Conservation (phyloP, 1,140 invertebrate species). For the Reticulitermes speratus region DNA sequence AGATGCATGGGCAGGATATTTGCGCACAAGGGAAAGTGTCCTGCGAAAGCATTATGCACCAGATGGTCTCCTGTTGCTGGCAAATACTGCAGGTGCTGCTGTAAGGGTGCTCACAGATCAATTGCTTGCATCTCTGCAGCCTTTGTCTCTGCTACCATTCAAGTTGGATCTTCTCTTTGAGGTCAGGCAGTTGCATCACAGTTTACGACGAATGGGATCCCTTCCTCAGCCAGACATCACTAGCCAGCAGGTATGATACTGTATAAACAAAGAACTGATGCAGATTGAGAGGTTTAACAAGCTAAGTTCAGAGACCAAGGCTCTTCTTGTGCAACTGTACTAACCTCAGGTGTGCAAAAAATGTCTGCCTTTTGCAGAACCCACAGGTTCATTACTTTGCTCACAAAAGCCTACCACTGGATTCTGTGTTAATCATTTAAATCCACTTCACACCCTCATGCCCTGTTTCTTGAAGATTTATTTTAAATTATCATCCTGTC, state of each 20-base stretch:
- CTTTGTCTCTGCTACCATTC: conserved; percentile 73
- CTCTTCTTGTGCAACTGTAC: too few relatives aligned
- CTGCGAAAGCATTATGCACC: conserved; percentile 77
- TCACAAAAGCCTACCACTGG: too few relatives aligned
- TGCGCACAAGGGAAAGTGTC: conserved; percentile 76
- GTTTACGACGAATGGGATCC: conserved; percentile 63
- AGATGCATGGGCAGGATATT: conserved; percentile 82
- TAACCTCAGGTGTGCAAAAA: too few relatives aligned
- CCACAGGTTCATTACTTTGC: too few relatives aligned
- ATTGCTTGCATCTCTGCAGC: conserved; percentile 70
- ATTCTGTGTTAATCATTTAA: too few relatives aligned
- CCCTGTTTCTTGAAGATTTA: too few relatives aligned
- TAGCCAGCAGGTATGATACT: neutral
- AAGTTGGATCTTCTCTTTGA: conserved; percentile 79
- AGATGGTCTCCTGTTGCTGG: conserved; percentile 68
- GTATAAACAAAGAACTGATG: too few relatives aligned
- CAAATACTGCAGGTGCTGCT: conserved; percentile 61
- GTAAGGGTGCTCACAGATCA: conserved; percentile 67
- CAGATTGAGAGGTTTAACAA: too few relatives aligned
- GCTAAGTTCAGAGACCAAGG: too few relatives aligned
- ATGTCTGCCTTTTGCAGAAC: too few relatives aligned
- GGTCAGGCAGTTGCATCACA: conserved; percentile 71
- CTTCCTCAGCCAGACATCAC: conserved; percentile 20
- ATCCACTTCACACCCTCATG: too few relatives aligned
- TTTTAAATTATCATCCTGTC: too few relatives aligned